Evolutionary conservation across 1,140 invertebrate genomes (phyloP).

Genomic region (Liolophura sinensis): DNA sequence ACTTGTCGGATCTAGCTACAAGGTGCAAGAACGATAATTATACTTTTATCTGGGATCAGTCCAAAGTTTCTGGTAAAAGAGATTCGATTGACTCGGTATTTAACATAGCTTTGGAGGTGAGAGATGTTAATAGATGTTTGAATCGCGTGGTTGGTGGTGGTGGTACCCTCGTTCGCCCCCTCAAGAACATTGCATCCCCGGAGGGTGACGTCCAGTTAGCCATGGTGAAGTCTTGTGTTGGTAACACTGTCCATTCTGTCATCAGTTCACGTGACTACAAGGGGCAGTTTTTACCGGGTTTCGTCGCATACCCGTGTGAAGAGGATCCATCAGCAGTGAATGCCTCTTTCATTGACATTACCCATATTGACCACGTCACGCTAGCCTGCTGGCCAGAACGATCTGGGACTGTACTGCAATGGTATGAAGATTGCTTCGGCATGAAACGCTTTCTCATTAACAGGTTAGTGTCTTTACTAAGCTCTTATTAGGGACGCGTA

Average conservation of each 20-base stretch:
- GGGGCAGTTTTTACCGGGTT: slow-evolving; percentile 60
- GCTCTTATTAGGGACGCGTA: background rate
- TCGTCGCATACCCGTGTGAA: slow-evolving; percentile 19
- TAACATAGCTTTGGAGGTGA: slow-evolving; percentile 61
- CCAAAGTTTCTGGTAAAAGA: background rate
- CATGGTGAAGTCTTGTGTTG: slow-evolving; percentile 60
- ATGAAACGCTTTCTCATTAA: slow-evolving; percentile 63
- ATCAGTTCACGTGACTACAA: slow-evolving; percentile 56
- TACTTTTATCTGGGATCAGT: background rate
- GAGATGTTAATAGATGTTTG: slow-evolving; percentile 49
- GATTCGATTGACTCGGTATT: slow-evolving; percentile 57
- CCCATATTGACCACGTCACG: slow-evolving; percentile 62
- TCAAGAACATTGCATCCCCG: slow-evolving; percentile 40
- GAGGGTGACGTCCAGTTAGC: slow-evolving; percentile 54
- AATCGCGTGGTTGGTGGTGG: slow-evolving; percentile 37
- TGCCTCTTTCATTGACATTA: slow-evolving; percentile 13
- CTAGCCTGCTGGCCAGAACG: slow-evolving; percentile 56
- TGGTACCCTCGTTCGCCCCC: slow-evolving; percentile 38
- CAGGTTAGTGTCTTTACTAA: slow-evolving; percentile 45
- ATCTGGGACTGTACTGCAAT: slow-evolving; percentile 53
- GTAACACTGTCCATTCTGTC: slow-evolving; percentile 62
- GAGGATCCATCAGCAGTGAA: slow-evolving; percentile 1
- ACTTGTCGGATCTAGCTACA: background rate
- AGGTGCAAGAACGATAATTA: background rate
- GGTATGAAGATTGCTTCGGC: slow-evolving; percentile 62